Base-by-base conservation (phyloP, 2,888 invertebrate genomes). In the Drosophila imparisetae region DNA sequence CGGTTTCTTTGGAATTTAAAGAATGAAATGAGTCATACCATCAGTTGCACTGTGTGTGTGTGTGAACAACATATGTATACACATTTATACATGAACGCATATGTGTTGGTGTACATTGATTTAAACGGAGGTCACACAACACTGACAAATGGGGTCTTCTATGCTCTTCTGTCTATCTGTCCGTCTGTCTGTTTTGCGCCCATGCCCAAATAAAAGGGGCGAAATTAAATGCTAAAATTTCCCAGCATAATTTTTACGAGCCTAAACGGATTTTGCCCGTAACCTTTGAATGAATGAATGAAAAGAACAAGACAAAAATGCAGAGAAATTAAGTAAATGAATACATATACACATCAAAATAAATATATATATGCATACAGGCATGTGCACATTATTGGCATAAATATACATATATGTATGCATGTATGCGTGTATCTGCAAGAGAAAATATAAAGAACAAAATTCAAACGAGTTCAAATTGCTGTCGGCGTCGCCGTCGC, bases 381-480 rank as follows among this genome's bases (percentile, higher is more conserved):
- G 24, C 27, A 45, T 40, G 15, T 45, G 45, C 45, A 45, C 15
- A 27, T 24, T 45, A 21, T 42, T 42, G 42, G 61, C 48, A 53
- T 38, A 45, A 15, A 61, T 30, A 57, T 27, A 36, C 21, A 32
- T 11, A 29, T 54, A 58, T 29, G 5, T 34, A 59, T 15, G 7
- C 18, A 48, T 42, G 21, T 29, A 30, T 36, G 30, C 24, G 7
- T 27, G 27, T 54, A 61, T 67, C 18, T 49, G 32, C 55, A 55
- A 61, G 59, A 61, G 45, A 61, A 76, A 64, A 70, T 60, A 70
- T 69, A 69, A 77, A 81, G 71, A 83, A 78, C 70, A 65, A 77
- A 79, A 74, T 72, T 75, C 66, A 80, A 83, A 86, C 76, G 86
- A 84, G 84, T 83, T 85, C 83, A 84, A 84, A 81, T 79, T 81